A percentile compares a stretch with the other conserved stretches of the same genome.
These are phyloP conservation scores for Amphipyra tragopoginis DNA, from an alignment of 2,888 invertebrate species.

Conservation along the genomic window DNA sequence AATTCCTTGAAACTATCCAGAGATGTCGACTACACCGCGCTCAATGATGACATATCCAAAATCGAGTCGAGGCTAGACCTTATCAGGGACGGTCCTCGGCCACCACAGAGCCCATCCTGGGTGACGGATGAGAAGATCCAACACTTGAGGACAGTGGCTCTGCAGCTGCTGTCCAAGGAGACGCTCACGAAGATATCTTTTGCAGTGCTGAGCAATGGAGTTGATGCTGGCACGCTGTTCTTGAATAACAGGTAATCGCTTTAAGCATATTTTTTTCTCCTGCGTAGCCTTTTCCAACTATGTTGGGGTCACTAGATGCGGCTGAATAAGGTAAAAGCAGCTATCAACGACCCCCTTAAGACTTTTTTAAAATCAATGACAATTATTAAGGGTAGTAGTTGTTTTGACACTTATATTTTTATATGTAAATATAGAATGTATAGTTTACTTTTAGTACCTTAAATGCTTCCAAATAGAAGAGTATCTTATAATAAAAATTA, in stretches of 20 bases:
- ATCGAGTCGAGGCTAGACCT: conserved; percentile 67
- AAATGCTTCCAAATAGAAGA: no score
- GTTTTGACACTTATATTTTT: no score
- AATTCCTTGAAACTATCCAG: conserved; percentile 67
- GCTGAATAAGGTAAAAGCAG: no score
- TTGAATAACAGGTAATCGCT: conserved; percentile 77
- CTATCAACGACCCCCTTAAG: no score
- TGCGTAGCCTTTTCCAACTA: no score
- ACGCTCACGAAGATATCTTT: conserved; percentile 78
- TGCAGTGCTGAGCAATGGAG: conserved; percentile 75
- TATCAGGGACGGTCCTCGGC: conserved; percentile 68
- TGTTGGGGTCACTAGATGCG: no score
- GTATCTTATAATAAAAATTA: no score
- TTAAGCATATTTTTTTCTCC: background rate
- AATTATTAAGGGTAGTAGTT: no score
- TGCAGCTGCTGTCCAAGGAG: conserved; percentile 74
- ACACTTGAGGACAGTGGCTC: conserved; percentile 63
- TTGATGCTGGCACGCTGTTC: conserved; percentile 83
- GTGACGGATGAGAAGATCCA: conserved; percentile 74
- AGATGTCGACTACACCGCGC: conserved; percentile 71
- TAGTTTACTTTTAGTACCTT: no score
- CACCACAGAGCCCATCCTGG: conserved; percentile 76
- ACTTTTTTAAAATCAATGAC: no score
- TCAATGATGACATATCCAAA: conserved; percentile 67
- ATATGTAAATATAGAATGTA: no score